Conservation (phyloP, 2,888 invertebrate species). For the Hyalella azteca region DNA sequence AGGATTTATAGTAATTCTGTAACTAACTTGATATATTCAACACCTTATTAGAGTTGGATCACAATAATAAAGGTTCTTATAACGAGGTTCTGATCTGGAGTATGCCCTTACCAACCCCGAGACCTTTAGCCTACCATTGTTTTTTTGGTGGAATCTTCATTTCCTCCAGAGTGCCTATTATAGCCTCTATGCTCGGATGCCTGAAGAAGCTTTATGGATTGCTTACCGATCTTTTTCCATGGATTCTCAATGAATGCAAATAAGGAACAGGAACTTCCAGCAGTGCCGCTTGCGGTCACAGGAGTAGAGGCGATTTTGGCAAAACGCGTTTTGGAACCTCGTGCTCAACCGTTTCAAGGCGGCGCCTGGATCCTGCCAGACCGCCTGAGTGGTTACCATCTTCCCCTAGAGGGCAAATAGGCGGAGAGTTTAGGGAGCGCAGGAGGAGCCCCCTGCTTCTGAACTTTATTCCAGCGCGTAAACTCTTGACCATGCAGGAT, state of each 20-base stretch:
- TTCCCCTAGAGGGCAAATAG: slow-evolving; percentile 40
- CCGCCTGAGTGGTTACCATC: slow-evolving; percentile 34
- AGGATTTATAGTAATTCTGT: no score
- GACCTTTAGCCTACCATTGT: slow-evolving; percentile 31
- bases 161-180: neutral
- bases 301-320: neutral
- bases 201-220: neutral
- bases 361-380: neutral
- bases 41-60: neutral
- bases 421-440: neutral
- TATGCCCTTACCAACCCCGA: slow-evolving; percentile 36
- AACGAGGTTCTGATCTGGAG: slow-evolving; percentile 14
- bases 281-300: neutral
- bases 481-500: neutral
- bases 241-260: slow-evolving; percentile 20
- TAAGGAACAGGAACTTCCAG: neutral
- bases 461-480: slow-evolving; percentile 3
- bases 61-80: neutral
- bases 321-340: neutral
- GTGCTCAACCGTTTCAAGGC: slow-evolving; percentile 30
- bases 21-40: no score
- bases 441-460: slow-evolving; percentile 14
- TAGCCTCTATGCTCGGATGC: neutral
- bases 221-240: neutral
- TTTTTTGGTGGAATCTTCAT: slow-evolving; percentile 33